Base-by-base conservation (phyloP, 1,140 invertebrate genomes). In the Hylyphantes graminicola region DNA sequence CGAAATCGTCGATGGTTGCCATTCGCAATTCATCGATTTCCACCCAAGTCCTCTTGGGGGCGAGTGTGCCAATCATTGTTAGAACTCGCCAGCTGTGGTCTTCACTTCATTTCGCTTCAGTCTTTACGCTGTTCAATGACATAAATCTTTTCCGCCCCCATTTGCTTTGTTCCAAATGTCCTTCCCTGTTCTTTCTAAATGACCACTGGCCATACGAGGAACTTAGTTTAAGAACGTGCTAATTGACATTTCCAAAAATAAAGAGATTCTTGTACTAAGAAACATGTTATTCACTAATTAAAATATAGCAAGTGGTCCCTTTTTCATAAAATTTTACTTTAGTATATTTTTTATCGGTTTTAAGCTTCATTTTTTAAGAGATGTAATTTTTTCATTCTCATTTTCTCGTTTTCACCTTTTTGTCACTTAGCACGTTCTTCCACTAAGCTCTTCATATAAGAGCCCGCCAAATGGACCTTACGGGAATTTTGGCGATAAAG, bases 11-110 rank as follows among this genome's bases (percentile, higher is more conserved):
- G n/a, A 64, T 50, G 79, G 79, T 73, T 81, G 68, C 79, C 55
- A n/a, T 35, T 35, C 35, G 35, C 35, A 35, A 21, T 15, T 53
- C 79, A 81, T 81, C 68, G 79, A 81, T 81, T 59, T 19, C 50
- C 35, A 10, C 21, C 53, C 12, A 50, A 55, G 19, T 70, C 51
- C 63, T 63, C 79, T 73, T 59, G 19, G 79, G 79, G 79, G 79
- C 35, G n/a, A 81, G 68, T 35, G 59, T 81, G 79, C 68, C 79
- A 81, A 81, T 81, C 79, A 81, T 81, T 73, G 79, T 81, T 81
- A 73, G 79, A 81, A 21, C 53, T 81, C 68, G 68, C 79, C 79
- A 81, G 79, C 68, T 81, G 79, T 54, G 79, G 79, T 81, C 68
- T 70, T 81, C 79, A 81, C 79, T 81, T 81, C 79, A 81, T 81